phyloP scores from a whole-genome alignment of 2,888 invertebrate genomes.

The Myathropa florea region DNA sequence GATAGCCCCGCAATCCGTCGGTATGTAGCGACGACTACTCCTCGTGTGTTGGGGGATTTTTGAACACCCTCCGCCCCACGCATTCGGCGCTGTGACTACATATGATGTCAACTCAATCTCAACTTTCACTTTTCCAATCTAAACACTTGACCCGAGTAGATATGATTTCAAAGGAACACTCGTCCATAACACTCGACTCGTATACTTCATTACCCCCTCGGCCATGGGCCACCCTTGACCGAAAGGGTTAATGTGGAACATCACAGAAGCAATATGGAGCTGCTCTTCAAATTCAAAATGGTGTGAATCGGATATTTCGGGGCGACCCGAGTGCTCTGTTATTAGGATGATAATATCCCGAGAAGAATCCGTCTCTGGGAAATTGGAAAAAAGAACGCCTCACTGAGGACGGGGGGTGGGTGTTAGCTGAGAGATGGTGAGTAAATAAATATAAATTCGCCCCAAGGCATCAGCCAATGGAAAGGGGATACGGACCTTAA shows the following conservation, averaged over 20 bases:
- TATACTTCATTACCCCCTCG: constrained; percentile 32
- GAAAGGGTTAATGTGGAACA: constrained; percentile 41
- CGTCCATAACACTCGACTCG: constrained; percentile 9
- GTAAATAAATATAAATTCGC: constrained; percentile 64
- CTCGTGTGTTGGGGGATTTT: background rate
- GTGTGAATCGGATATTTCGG: constrained; percentile 62
- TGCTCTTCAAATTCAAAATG: constrained; percentile 66
- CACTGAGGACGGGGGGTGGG: constrained; percentile 23
- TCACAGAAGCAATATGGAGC: constrained; percentile 45
- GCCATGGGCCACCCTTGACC: constrained; percentile 41
- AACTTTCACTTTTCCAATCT: constrained; percentile 67
- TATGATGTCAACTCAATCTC: constrained; percentile 63
- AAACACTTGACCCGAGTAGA: constrained; percentile 66
- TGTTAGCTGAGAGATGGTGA: constrained; percentile 32
- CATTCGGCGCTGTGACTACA: background rate
- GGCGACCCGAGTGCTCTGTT: constrained; percentile 22
- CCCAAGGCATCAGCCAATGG: constrained; percentile 44
- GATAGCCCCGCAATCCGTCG: constrained; percentile 8
- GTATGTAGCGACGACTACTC: background rate
- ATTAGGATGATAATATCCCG: constrained; percentile 52
- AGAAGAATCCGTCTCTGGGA: constrained; percentile 19
- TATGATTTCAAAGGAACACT: constrained; percentile 62
- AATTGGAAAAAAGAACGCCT: constrained; percentile 25
- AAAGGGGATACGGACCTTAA: constrained; percentile 61
- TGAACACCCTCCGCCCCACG: background rate